Evolutionary conservation across 2,888 invertebrate species (phyloP).

Genomic region (Nomada fabriciana): DNA sequence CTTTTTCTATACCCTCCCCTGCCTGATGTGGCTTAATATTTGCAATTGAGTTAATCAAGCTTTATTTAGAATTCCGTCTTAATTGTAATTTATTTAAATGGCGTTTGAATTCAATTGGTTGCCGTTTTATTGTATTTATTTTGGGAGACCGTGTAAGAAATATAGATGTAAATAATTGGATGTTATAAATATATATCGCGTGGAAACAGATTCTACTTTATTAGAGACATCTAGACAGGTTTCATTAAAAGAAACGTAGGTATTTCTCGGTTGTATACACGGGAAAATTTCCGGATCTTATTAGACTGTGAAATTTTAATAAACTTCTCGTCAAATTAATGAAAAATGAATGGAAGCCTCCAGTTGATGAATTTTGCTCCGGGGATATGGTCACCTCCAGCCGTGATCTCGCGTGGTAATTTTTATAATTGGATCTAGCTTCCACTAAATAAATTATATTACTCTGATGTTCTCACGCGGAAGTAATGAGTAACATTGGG

Average conservation of each 20-base stretch:
- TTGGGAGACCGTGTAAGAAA: too few species aligned
- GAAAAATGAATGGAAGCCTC: not conserved
- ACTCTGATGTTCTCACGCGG: not conserved
- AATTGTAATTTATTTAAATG: too few species aligned
- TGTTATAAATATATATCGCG: too few species aligned
- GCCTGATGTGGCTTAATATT: too few species aligned
- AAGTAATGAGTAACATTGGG: not conserved
- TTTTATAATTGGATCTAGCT: not conserved
- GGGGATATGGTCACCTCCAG: too few species aligned
- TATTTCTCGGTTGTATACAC: too few species aligned
- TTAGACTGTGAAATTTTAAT: constrained; percentile 8
- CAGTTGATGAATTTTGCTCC: not conserved
- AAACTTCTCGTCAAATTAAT: not conserved
- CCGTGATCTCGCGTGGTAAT: not conserved
- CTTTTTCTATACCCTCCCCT: too few species aligned
- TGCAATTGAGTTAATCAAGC: too few species aligned
- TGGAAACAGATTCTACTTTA: not conserved
- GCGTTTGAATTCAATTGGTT: too few species aligned
- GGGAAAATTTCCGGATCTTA: not conserved
- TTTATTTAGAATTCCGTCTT: too few species aligned
- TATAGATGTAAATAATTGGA: too few species aligned
- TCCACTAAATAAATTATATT: constrained; percentile 1
- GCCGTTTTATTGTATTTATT: too few species aligned
- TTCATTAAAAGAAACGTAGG: not conserved
- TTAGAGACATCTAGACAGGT: not conserved